Evolutionary conservation across 2,113 vertebrate genomes (phyloP), one percentile per base, ranked within the genome.

Genomic region (Callospermophilus lateralis): DNA sequence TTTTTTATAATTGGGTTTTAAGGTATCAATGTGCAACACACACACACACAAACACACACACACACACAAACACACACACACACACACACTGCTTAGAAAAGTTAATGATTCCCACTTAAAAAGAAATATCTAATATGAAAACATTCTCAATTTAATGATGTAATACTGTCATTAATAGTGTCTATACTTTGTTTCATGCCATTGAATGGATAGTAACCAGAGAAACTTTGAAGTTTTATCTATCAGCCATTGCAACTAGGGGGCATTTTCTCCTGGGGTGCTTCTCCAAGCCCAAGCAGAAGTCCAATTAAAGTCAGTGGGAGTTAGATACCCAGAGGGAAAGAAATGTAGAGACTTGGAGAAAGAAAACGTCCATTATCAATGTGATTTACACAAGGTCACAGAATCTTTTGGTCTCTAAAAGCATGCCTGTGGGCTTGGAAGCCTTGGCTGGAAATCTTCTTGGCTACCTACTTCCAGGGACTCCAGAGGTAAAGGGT

Each of bases 211-310:
- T 84, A 95, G 84, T 91, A 96, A 89, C 17, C 45, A 93, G 39
- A 76, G 28, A 55, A 22, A 80, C 53, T 97, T 91, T 97, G 83
- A 97, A 87, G 51, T 94, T 97, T 94, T 85, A 89, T 79, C 89
- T 70, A 67, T n/a, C 37, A 89, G 48, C 39, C 37, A 72, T 80
- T 95, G 42, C 45, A 80, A 93, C 79, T 45, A 61, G 39, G 76
- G 84, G 78, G 3, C 48, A 87, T 70, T 94, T 55, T 94, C 37
- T 95, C 70, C n/a, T 84, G 77, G 73, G 67, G 28, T 63, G 26
- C 68, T 92, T 83, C 61, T 72, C 48, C 53, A 90, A 93, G 65
- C 42, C 30, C 61, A 67, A 0, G 2, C 2, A 30, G 70, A 96
- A 89, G 80, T 93, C 58, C 83, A 95, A 74, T 95, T 95, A 95